phyloP scores from a whole-genome alignment of 2,888 invertebrate genomes.

The Chloroclystis v-ata region DNA sequence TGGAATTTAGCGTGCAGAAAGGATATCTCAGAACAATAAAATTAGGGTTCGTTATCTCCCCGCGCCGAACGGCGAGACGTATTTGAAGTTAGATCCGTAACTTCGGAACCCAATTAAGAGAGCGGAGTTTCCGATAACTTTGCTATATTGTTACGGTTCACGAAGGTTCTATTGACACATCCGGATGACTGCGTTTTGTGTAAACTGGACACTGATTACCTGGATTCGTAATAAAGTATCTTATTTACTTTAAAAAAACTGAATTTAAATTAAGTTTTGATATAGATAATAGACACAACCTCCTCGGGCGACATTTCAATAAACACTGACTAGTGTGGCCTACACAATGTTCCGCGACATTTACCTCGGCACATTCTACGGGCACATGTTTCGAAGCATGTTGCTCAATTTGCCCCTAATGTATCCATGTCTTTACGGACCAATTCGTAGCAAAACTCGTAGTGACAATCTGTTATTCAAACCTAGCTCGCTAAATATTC shows the following conservation, averaged over 20 bases:
- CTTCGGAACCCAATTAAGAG: constrained; percentile 31
- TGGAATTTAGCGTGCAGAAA: background rate
- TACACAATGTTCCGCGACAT: too few relatives aligned
- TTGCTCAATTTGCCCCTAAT: too few relatives aligned
- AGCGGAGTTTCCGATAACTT: constrained; percentile 20
- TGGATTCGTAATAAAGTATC: too few relatives aligned
- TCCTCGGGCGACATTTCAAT: too few relatives aligned
- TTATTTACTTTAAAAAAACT: too few relatives aligned
- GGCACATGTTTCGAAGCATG: too few relatives aligned
- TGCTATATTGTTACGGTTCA: constrained; percentile 26
- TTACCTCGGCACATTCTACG: too few relatives aligned
- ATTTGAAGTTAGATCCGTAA: constrained; percentile 28
- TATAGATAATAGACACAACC: too few relatives aligned
- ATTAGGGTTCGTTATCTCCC: constrained; percentile 6
- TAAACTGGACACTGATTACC: constrained; percentile 2
- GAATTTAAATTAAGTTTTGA: too few relatives aligned
- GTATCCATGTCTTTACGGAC: too few relatives aligned
- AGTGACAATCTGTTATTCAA: constrained; percentile 15
- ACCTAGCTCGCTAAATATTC: constrained; percentile 11
- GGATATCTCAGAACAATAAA: constrained; percentile 2
- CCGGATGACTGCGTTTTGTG: constrained; percentile 12
- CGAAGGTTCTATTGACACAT: constrained; percentile 20
- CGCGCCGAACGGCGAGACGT: constrained; percentile 14
- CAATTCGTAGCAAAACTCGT: constrained; percentile 13
- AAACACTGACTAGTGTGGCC: too few relatives aligned